Conservation (phyloP, 2,113 vertebrate species). For the Plotosus lineatus region DNA sequence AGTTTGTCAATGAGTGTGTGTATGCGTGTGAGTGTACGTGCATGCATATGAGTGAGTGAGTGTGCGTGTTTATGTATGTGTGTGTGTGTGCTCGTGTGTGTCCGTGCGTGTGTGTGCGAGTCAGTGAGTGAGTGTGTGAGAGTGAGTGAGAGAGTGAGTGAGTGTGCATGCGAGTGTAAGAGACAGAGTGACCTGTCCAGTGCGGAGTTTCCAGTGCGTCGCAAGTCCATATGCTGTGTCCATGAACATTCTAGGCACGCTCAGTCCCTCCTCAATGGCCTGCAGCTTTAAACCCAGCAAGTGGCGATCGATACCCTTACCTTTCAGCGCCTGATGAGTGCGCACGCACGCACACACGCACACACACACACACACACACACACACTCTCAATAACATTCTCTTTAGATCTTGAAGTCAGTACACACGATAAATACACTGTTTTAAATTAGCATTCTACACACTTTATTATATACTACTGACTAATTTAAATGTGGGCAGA, state of each 20-base stretch:
- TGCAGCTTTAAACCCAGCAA: constrained; percentile 80
- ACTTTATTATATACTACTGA: neutral
- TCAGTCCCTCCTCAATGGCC: constrained; percentile 78
- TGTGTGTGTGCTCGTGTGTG: too few relatives aligned
- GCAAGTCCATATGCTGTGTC: constrained; percentile 81
- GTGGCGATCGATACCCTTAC: constrained; percentile 77
- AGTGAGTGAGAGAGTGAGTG: neutral
- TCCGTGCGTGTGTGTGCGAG: too few relatives aligned
- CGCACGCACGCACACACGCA: neutral
- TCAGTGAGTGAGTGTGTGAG: neutral
- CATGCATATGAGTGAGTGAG: too few relatives aligned
- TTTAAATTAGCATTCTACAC: too few relatives aligned
- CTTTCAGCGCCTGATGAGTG: constrained; percentile 69
- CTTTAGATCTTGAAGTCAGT: neutral
- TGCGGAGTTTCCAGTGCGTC: constrained; percentile 80
- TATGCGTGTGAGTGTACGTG: too few relatives aligned
- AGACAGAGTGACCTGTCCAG: constrained; percentile 71
- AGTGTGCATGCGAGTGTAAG: neutral
- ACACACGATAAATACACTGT: neutral
- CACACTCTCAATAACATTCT: neutral
- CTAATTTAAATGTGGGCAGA: neutral
- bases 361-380: neutral
- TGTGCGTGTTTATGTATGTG: too few relatives aligned
- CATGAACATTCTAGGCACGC: constrained; percentile 81
- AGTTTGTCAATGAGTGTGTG: too few relatives aligned